Evolutionary conservation across 2,113 vertebrate species (phyloP).

Genomic region (Ploceus nigricollis): DNA sequence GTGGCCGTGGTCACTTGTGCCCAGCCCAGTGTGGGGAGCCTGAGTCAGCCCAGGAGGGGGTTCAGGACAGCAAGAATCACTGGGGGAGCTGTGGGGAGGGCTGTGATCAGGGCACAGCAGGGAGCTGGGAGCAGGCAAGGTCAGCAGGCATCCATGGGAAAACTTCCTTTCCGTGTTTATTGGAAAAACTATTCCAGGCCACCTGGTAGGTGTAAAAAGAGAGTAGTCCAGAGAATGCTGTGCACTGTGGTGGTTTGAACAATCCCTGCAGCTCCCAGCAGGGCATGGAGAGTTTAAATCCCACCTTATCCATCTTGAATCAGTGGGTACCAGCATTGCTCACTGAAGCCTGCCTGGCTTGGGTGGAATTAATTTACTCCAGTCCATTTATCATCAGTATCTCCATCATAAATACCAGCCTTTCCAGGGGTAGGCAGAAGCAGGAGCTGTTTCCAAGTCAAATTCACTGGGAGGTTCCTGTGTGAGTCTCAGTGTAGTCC

Average conservation of each 20-base stretch:
- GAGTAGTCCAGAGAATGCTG: not conserved
- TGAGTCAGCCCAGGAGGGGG: not conserved
- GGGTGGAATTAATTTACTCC: not conserved
- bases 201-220: not conserved
- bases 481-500: not conserved
- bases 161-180: not conserved
- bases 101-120: not conserved
- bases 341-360: not conserved
- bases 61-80: not conserved
- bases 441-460: not conserved
- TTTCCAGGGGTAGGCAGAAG: not conserved
- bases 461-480: not conserved
- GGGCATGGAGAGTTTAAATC: not conserved
- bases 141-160: accelerated
- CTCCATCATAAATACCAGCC: not conserved
- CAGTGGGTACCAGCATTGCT: not conserved
- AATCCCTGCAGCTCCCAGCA: not conserved
- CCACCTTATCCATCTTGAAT: not conserved
- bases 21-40: not conserved
- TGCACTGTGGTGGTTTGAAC: not conserved
- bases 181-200: not conserved
- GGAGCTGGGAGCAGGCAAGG: not conserved
- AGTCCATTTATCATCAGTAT: not conserved
- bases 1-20: not conserved
- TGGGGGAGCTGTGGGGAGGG: not conserved